Conservation (phyloP, 2,797 vertebrate genomes). For the Pyrrhura leucotis region DNA sequence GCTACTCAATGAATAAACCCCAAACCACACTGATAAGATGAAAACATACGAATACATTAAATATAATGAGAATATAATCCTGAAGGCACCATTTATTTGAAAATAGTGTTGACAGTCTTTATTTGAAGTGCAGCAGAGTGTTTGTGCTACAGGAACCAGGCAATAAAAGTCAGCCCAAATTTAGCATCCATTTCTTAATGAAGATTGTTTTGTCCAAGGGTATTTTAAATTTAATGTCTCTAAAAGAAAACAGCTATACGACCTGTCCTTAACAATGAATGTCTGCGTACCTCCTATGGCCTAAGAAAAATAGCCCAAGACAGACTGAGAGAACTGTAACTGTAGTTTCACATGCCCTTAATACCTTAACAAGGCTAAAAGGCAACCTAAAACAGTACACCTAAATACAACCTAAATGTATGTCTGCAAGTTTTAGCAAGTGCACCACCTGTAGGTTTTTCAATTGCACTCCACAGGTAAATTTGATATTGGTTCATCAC, state of each 20-base stretch:
- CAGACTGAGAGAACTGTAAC: not conserved
- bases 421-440: not conserved
- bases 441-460: not conserved
- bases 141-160: not conserved
- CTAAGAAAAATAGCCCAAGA: not conserved
- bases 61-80: not conserved
- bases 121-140: not conserved
- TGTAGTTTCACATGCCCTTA: not conserved
- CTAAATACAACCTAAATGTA: not conserved
- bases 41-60: not conserved
- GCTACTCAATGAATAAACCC: not conserved
- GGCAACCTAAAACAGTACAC: not conserved
- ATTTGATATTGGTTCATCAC: not conserved
- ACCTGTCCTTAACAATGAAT: not conserved
- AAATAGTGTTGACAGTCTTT: not conserved
- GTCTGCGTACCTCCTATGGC: not conserved
- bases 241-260: not conserved
- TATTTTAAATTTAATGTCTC: not conserved
- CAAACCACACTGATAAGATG: not conserved
- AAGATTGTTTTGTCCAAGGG: not conserved
- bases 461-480: not conserved
- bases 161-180: not conserved
- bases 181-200: not conserved
- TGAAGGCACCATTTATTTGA: not conserved
- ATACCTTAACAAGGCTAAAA: not conserved